phyloP scores from a whole-genome alignment of 2,797 vertebrate genomes.

The Poecilia picta region DNA sequence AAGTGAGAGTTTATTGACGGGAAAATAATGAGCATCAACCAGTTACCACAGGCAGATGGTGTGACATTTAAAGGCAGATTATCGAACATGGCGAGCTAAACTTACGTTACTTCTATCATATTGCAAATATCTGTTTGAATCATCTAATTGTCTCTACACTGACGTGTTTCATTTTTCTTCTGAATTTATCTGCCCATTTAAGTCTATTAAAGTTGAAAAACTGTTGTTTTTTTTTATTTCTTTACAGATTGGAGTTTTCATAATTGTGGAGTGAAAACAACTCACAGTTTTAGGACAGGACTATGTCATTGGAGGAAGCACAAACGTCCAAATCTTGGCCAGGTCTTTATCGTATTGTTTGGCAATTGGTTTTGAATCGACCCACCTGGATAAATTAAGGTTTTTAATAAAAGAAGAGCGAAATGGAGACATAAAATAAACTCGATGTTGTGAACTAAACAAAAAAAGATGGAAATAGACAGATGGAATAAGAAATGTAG shows the following conservation, averaged over 20 bases:
- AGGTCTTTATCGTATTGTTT: not conserved
- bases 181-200: not conserved
- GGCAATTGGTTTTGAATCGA: not conserved
- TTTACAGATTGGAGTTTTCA: conserved; percentile 9
- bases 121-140: not conserved
- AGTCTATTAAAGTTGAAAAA: not conserved
- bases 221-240: not conserved
- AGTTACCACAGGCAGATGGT: conserved; percentile 37
- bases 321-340: not conserved
- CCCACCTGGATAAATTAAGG: not conserved
- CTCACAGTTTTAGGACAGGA: not conserved
- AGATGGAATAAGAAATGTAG: not conserved
- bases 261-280: not conserved
- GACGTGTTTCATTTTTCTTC: not conserved
- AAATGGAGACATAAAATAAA: not conserved
- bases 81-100: conserved; percentile 12
- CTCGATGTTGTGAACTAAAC: not conserved
- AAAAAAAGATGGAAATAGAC: not conserved
- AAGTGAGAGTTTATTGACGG: conserved; percentile 43
- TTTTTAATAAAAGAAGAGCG: not conserved
- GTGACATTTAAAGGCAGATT: conserved; percentile 30
- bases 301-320: not conserved
- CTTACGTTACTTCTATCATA: conserved; percentile 3
- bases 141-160: conserved; percentile 3
- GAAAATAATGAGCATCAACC: conserved; percentile 52